Evolutionary conservation across 2,888 invertebrate genomes (phyloP), one percentile per base, ranked within the genome.

Genomic region (Tanytarsus gracilentus): DNA sequence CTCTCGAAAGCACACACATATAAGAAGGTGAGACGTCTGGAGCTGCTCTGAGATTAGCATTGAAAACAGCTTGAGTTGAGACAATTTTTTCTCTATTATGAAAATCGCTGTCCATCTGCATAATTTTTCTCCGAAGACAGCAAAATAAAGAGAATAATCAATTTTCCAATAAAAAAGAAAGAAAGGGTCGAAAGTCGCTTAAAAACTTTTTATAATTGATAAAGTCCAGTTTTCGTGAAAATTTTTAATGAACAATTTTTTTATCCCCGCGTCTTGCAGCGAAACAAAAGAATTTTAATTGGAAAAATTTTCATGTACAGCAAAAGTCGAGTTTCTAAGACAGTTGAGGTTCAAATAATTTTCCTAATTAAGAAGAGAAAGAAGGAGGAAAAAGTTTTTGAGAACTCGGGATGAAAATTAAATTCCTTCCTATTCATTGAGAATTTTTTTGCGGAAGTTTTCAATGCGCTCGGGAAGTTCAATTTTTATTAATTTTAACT

Each of bases 11-110:
- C n/a, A n/a, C n/a, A n/a, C n/a, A n/a, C n/a, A n/a, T n/a, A n/a
- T n/a, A 36, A 51, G 23, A 50, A 50, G 23, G 44, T 30, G 23
- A 30, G 58, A 23, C 61, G 61, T 40, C 40, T 62, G 4, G 51
- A 51, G n/a, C n/a, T n/a, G n/a, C n/a, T n/a, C n/a, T n/a, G n/a
- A n/a, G 18, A 33, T 50, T 33, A 40, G 56, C 11, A 39, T 58
- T 11, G 14, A 44, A 30, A 58, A 58, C 11, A 61, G 58, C 44
- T 25, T 48, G 11, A 29, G 36, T 29, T 23, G 58, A 40, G 62
- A 61, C 27, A 51, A 40, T 23, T 30, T 51, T 33, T 44, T 61
- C 3, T 61, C 30, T 51, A 58, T 36, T 7, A n/a, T 40, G 9
- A 2, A 29, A 30, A 61, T n/a, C n/a, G n/a, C n/a, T n/a, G n/a